phyloP scores from a whole-genome alignment of 2,113 vertebrate species.

The Scytalopus superciliaris region DNA sequence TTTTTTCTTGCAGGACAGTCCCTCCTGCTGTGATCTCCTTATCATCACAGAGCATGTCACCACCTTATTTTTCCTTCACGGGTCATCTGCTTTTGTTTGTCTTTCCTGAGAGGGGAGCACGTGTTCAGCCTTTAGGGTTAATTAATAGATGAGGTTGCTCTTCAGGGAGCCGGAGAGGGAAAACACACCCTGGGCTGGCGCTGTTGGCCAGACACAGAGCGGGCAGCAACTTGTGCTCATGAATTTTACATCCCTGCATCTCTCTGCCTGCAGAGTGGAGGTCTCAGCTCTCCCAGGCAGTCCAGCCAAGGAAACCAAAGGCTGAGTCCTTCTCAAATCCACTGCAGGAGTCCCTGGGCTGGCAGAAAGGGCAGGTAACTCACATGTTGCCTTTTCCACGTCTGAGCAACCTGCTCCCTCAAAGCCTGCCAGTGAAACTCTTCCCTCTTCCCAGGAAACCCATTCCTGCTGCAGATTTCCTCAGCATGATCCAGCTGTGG shows the following conservation, averaged over 20 bases:
- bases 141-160: background rate
- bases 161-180: background rate
- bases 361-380: background rate
- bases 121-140: background rate
- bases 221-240: background rate
- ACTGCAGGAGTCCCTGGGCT: fast-evolving
- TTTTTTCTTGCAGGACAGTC: background rate
- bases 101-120: background rate
- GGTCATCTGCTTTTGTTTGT: slow-evolving; percentile 26
- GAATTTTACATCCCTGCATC: background rate
- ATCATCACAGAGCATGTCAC: background rate
- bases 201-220: background rate
- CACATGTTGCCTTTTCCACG: background rate
- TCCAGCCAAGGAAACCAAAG: background rate
- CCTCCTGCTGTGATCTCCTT: background rate
- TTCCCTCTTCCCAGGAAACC: background rate
- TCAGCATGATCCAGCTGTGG: background rate
- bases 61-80: background rate
- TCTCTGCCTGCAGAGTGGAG: background rate
- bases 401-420: background rate
- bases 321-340: background rate
- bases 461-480: background rate
- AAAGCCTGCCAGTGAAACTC: no score
- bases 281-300: background rate
- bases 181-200: background rate